These are phyloP conservation scores for Drosophila cracens DNA, from an alignment of 2,888 invertebrate genomes.

Conservation along the genomic window DNA sequence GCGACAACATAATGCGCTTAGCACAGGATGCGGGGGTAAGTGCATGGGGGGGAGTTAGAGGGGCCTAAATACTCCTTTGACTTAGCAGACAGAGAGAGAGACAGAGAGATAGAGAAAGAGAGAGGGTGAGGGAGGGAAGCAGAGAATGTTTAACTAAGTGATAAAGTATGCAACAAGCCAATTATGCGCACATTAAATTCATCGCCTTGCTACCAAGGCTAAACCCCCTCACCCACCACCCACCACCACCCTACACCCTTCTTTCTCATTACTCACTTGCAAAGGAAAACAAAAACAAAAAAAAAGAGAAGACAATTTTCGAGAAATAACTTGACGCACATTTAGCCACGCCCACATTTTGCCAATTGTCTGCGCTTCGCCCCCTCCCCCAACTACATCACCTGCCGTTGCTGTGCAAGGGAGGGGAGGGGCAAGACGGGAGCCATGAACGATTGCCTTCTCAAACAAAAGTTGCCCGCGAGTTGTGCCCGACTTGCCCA, in stretches of 20 bases:
- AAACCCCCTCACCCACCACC: not conserved
- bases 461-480: conserved; percentile 41
- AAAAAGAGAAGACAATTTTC: not conserved
- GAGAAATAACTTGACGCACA: not conserved
- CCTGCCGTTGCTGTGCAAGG: not conserved
- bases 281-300: not conserved
- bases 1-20: not conserved
- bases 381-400: not conserved
- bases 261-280: not conserved
- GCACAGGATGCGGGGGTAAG: not conserved
- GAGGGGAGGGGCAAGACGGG: not conserved
- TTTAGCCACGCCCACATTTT: conserved; percentile 2
- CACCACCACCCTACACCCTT: not conserved
- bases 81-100: not conserved
- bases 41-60: not conserved
- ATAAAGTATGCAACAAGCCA: conserved; percentile 47
- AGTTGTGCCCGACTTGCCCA: conserved; percentile 41
- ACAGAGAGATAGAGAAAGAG: not conserved
- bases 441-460: conserved; percentile 28
- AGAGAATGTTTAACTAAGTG: conserved; percentile 38
- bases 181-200: conserved; percentile 74
- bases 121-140: not conserved
- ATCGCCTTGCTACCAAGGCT: conserved; percentile 25
- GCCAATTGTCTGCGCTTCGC: not conserved
- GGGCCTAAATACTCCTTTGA: not conserved